Evolutionary conservation across 2,888 invertebrate species (phyloP).

Genomic region (Choristoneura rosaceana): DNA sequence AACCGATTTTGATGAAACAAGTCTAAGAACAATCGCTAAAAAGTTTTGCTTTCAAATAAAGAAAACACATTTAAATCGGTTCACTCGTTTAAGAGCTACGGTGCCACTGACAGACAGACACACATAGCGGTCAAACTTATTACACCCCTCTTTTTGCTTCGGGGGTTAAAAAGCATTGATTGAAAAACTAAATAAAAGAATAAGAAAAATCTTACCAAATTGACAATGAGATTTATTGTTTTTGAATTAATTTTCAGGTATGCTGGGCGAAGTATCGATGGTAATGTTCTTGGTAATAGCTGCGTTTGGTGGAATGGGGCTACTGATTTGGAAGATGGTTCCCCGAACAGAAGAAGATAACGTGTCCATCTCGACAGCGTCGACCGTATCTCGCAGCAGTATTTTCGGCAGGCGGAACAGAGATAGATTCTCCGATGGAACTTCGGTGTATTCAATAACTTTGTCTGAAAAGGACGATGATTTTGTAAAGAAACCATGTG

Average conservation of each 20-base stretch:
- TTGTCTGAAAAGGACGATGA: conserved; percentile 79
- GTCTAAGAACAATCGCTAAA: no score
- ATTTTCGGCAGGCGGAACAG: conserved; percentile 73
- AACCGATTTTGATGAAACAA: no score
- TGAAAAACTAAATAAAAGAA: background rate
- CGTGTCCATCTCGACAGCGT: conserved; percentile 75
- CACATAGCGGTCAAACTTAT: no score
- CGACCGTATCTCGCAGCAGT: conserved; percentile 73
- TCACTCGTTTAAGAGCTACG: no score
- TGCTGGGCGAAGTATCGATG: conserved; percentile 78
- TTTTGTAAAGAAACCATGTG: conserved; percentile 65
- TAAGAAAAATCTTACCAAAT: background rate
- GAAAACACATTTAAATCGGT: no score
- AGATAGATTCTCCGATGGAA: conserved; percentile 77
- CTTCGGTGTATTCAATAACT: conserved; percentile 80
- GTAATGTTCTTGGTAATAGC: conserved; percentile 86
- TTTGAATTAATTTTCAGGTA: conserved; percentile 65
- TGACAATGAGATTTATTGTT: background rate
- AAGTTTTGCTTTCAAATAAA: no score
- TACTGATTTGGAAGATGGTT: conserved; percentile 84
- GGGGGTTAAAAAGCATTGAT: background rate
- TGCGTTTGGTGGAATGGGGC: conserved; percentile 83
- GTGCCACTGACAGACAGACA: no score
- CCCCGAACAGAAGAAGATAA: conserved; percentile 83
- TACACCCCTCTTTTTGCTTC: no score